A percentile compares a stretch with the other conserved stretches of the same genome.
These are phyloP conservation scores for Morone chrysops DNA, from an alignment of 2,113 vertebrate species.

Conservation along the genomic window DNA sequence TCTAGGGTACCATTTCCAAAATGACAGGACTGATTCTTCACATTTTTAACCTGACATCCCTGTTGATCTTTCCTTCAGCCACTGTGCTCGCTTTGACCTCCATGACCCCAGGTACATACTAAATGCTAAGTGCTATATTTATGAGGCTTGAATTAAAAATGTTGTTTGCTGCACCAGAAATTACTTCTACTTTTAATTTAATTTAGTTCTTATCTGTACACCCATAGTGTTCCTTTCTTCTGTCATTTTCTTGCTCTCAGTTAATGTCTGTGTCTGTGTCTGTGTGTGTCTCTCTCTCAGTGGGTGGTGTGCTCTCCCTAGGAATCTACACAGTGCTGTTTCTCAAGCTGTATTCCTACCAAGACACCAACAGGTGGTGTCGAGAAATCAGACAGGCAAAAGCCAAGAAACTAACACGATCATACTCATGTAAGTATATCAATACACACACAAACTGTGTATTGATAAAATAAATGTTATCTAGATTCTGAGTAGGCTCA, in stretches of 20 bases:
- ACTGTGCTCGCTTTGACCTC: constrained; percentile 85
- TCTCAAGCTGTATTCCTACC: constrained; percentile 93
- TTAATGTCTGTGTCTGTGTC: neutral
- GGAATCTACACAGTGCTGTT: constrained; percentile 87
- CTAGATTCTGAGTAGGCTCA: neutral
- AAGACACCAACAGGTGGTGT: constrained; percentile 90
- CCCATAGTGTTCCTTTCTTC: neutral
- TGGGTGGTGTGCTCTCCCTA: constrained; percentile 87
- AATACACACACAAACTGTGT: neutral
- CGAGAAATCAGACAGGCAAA: constrained; percentile 83
- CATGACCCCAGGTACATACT: constrained; percentile 87
- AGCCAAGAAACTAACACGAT: constrained; percentile 80
- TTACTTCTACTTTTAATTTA: neutral
- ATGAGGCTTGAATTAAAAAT: neutral
- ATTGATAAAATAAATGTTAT: neutral
- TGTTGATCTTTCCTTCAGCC: constrained; percentile 86
- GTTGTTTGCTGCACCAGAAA: neutral
- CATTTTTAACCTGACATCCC: constrained; percentile 79
- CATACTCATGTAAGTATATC: constrained; percentile 84
- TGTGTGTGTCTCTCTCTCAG: constrained; percentile 61
- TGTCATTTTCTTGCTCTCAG: neutral
- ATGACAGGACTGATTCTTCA: constrained; percentile 84
- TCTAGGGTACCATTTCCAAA: constrained; percentile 84
- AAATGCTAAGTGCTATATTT: neutral
- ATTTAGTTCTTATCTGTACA: neutral